Base-by-base conservation (phyloP, 2,113 vertebrate genomes). In the Equus quagga region DNA sequence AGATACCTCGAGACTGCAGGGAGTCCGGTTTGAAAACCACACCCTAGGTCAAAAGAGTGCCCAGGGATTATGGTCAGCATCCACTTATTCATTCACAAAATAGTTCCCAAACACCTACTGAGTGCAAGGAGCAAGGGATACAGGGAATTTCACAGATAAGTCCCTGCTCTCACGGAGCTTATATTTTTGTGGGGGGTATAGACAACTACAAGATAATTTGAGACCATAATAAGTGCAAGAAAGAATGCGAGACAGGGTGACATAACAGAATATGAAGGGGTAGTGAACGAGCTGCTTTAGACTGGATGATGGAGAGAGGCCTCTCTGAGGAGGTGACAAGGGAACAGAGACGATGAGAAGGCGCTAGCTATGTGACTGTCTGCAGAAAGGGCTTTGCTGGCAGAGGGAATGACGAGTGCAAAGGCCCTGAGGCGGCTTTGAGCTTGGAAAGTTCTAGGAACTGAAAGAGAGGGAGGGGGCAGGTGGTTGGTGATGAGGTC, bases 71-170 rank as follows among this genome's bases (percentile, higher is more conserved):
- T 31, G 18, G 17, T 72, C 70, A 33, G 23, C 56, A 17, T 72
- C 80, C 36, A 56, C 85, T 56, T n/a, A 82, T 79, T 86, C 79
- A 36, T 86, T 79, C 51, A 70, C 81, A 31, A 92, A 87, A 44
- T 26, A 44, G 24, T 46, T 93, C 41, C 60, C 51, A 44, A 67
- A 67, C 26, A 88, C 31, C 80, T 82, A 15, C 15, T 12, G 1
- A 1, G n/a, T 64, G 9, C 75, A 79, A 83, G 33, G 69, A 75
- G 73, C 65, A 28, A 79, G 85, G 19, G 6, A 46, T 7, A 23
- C 14, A 0, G 58, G n/a, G 4, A 70, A 3, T 72, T 31, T 79
- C 41, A 41, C 17, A 56, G 79, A 19, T 8, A 49, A 62, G 18
- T 72, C 11, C 21, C 64, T 64, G 7, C 23, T 95, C 26, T 85